Conservation (phyloP, 2,888 invertebrate genomes). For the Archips xylosteana region DNA sequence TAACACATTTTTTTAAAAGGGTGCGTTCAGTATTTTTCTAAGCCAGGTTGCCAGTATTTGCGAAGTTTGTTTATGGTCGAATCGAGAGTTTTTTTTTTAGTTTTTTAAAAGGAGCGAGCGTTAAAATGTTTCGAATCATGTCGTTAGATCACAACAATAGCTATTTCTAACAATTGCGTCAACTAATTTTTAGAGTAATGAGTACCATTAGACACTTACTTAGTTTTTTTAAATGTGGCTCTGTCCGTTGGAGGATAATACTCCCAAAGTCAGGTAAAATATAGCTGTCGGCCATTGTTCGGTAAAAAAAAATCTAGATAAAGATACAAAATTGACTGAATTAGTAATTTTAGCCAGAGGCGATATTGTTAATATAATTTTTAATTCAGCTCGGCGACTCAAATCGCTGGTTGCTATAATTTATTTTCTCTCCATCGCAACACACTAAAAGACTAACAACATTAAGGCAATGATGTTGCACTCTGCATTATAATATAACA, state of each 20-base stretch:
- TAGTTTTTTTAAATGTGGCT: too few species aligned
- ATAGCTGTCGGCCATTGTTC: too few species aligned
- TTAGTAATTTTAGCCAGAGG: too few species aligned
- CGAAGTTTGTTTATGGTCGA: neutral
- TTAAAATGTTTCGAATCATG: neutral
- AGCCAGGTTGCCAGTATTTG: conserved; percentile 24
- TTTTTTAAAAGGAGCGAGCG: neutral
- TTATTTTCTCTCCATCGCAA: neutral
- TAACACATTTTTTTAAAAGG: conserved; percentile 57
- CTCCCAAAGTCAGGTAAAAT: too few species aligned
- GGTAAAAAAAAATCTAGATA: too few species aligned
- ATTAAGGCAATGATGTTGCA: conserved; percentile 31
- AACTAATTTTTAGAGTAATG: too few species aligned
- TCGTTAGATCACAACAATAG: neutral
- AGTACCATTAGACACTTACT: neutral
- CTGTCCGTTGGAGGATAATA: too few species aligned
- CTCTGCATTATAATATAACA: conserved; percentile 21
- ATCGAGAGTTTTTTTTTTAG: neutral
- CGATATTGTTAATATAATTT: too few species aligned
- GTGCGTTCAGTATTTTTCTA: conserved; percentile 19
- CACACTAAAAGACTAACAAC: neutral
- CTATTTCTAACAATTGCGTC: neutral
- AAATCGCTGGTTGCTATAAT: neutral
- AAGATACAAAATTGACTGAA: too few species aligned
- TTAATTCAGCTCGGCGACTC: too few species aligned